Conservation (phyloP, 2,888 invertebrate genomes). For the Macrophya alboannulata region DNA sequence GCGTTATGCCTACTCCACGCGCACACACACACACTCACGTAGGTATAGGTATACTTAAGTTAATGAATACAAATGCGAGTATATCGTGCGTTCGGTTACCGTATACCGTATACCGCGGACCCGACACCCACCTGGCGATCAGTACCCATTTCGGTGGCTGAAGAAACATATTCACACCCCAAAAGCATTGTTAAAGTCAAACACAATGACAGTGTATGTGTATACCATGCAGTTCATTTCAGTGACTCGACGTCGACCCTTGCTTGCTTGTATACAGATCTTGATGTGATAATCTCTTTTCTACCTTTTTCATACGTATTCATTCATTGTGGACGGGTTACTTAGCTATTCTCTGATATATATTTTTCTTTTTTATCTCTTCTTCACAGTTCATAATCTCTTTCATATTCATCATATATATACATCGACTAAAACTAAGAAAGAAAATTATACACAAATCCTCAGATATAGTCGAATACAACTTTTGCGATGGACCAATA, state of each 20-base stretch:
- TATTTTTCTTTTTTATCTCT: not conserved
- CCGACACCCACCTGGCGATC: constrained; percentile 26
- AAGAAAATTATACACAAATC: too few species aligned
- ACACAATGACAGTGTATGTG: constrained; percentile 17
- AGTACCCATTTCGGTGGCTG: constrained; percentile 39
- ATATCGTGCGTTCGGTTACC: constrained; percentile 34
- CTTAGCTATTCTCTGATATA: not conserved
- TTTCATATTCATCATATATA: constrained; percentile 15
- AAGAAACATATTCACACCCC: constrained; percentile 52
- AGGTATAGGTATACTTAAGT: not conserved
- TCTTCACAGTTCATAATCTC: constrained; percentile 1
- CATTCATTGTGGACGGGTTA: constrained; percentile 39
- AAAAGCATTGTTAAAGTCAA: constrained; percentile 36
- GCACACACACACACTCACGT: too few species aligned
- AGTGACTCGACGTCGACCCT: constrained; percentile 38
- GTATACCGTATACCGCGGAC: not conserved
- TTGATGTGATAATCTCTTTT: constrained; percentile 52
- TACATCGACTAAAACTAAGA: too few species aligned
- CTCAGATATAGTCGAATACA: too few species aligned
- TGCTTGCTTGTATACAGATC: constrained; percentile 42
- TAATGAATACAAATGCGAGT: constrained; percentile 52
- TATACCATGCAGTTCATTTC: constrained; percentile 28
- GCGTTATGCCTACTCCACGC: too few species aligned
- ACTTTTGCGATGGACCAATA: not conserved
- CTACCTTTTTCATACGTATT: not conserved